phyloP scores from a whole-genome alignment of 2,888 invertebrate species.

The Maniola hyperantus region DNA sequence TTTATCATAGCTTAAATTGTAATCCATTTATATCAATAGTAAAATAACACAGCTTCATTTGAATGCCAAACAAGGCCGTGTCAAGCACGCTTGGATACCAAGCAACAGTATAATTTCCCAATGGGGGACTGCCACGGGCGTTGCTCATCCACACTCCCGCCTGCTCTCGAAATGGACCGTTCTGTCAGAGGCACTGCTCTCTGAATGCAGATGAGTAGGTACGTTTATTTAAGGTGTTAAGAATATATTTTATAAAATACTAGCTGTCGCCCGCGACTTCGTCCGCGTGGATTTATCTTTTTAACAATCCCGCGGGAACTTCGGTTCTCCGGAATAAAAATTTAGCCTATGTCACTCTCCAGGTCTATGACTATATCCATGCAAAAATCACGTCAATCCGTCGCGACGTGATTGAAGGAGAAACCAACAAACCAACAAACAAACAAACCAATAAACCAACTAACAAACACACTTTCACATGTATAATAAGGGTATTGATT shows the following conservation, averaged over 20 bases:
- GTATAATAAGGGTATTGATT: too few species aligned
- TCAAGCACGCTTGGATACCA: slow-evolving; percentile 28
- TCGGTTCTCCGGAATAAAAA: too few species aligned
- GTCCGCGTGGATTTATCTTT: too few species aligned
- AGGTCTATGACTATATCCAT: too few species aligned
- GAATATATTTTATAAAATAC: not conserved
- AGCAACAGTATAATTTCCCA: slow-evolving; percentile 34
- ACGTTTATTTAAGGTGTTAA: not conserved
- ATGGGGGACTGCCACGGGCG: slow-evolving; percentile 26
- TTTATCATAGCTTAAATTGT: not conserved
- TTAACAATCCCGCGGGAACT: too few species aligned
- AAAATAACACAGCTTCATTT: not conserved
- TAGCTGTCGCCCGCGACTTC: too few species aligned
- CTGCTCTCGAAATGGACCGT: slow-evolving; percentile 29
- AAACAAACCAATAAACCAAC: too few species aligned
- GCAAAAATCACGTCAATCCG: too few species aligned
- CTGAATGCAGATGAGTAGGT: slow-evolving; percentile 21
- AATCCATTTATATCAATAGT: not conserved
- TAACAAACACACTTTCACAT: too few species aligned
- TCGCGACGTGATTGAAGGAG: too few species aligned
- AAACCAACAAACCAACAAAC: too few species aligned
- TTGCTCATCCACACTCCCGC: slow-evolving; percentile 25
- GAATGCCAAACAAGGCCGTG: slow-evolving; percentile 12
- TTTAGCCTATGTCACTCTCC: too few species aligned
- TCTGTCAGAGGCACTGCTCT: slow-evolving; percentile 4